Base-by-base conservation (phyloP, 2,888 invertebrate species). In the Epinotia nisella region DNA sequence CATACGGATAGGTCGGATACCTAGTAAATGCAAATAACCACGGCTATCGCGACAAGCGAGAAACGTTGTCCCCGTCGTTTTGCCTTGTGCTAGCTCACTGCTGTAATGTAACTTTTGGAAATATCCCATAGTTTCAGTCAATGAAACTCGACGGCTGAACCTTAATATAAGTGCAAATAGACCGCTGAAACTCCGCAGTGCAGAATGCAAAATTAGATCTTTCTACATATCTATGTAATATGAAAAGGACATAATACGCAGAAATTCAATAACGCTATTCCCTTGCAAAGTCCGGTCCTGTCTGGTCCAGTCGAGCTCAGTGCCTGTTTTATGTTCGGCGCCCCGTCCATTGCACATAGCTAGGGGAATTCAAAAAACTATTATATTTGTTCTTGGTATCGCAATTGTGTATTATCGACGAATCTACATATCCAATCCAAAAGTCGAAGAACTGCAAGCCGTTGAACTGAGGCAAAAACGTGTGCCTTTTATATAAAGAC, bases 231-330 rank as follows among this genome's bases (percentile, higher is more conserved):
- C 60, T 58, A 61, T 56, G 61, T 72, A 51, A 68, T 60, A 66
- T 68, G 61, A 49, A 56, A 68, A 67, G 55, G 67, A 58, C 49
- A 62, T 62, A 56, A 70, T 56, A 35, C 51, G 56, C 67, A 66
- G 71, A 71, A 74, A 67, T 74, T 67, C 71, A 74, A 74, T 74
- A 71, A 73, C 61, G 66, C 66, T 41, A 66, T 66, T 67, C 58
- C 62, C 66, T 35, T 73, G 64, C 51, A 53, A 71, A 61, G 67
- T 62, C 69, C 69, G 29, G 35, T 41, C 56, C 56, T 61, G 74
- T 62, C 62, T 67, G 49, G 49, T 71, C 66, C 41, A 66, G 53
- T 71, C 49, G 61, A 61, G 74, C 71, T 70, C 21, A 56, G 58
- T 56, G 66, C 19, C 66, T 58, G 65, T 60, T 70, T 45, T 21